Percentiles rank a stretch among this genome's conserved stretches.
Evolutionary conservation across 2,113 vertebrate genomes (phyloP).

Genomic region (Salvelinus alpinus): DNA sequence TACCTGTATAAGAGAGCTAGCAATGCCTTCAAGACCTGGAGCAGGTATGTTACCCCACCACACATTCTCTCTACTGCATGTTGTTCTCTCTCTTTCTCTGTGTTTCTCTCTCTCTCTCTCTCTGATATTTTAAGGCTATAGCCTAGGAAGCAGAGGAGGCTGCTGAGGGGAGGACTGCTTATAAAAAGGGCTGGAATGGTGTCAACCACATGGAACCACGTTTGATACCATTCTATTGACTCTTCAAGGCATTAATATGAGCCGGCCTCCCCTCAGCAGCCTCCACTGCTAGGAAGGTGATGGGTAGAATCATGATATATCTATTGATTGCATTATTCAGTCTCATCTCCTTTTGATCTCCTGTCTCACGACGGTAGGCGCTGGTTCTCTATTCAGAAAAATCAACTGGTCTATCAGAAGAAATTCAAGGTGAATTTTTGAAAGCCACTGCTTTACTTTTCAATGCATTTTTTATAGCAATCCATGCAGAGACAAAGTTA

Average conservation of each 20-base stretch:
- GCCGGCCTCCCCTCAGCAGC: too few species aligned
- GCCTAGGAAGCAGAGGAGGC: too few species aligned
- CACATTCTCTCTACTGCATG: too few species aligned
- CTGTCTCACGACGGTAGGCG: conserved; percentile 67
- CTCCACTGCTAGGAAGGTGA: too few species aligned
- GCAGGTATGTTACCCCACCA: conserved; percentile 74
- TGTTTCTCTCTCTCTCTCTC: background rate
- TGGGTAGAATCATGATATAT: too few species aligned
- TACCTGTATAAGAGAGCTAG: conserved; percentile 90
- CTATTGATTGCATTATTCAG: background rate
- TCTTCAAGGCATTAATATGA: too few species aligned
- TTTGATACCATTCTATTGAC: too few species aligned
- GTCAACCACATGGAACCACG: too few species aligned
- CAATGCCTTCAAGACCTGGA: conserved; percentile 93
- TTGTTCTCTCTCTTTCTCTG: background rate
- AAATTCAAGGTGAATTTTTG: conserved; percentile 79
- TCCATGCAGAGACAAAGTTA: background rate
- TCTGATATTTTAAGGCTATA: too few species aligned
- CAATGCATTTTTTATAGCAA: background rate
- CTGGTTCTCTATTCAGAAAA: conserved; percentile 92
- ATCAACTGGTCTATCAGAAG: conserved; percentile 91
- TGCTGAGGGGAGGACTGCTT: too few species aligned
- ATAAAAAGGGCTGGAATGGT: too few species aligned
- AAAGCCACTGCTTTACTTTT: background rate
- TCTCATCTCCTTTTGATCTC: background rate